Percentiles rank a stretch among this genome's conserved stretches.
Conservation (phyloP, 2,797 vertebrate genomes). For the Coilia nasus region DNA sequence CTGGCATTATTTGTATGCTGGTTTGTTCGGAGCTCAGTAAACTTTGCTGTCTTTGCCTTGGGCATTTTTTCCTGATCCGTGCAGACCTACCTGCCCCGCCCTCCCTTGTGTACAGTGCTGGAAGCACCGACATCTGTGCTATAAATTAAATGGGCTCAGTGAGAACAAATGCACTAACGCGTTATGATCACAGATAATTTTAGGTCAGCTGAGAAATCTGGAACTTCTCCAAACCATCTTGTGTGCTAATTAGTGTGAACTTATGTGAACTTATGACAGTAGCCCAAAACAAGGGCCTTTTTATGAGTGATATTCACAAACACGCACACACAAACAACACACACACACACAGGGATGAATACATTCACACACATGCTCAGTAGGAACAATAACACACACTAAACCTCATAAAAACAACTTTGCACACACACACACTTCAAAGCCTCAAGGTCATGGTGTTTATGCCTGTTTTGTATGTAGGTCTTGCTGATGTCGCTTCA, state of each 20-base stretch:
- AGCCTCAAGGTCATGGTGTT: no score
- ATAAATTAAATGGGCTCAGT: not conserved
- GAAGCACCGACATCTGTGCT: not conserved
- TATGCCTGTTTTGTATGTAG: no score
- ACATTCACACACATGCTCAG: not conserved
- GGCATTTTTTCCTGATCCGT: not conserved
- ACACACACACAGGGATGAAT: not conserved
- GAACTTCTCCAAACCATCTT: constrained; percentile 13
- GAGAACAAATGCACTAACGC: not conserved
- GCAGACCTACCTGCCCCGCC: not conserved
- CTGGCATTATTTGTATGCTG: not conserved
- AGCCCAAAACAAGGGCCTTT: not conserved
- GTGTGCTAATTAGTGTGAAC: constrained; percentile 13
- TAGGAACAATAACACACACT: not conserved
- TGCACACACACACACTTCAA: no score
- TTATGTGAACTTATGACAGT: constrained; percentile 10
- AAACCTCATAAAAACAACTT: no score
- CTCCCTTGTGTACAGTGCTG: not conserved
- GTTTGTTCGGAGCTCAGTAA: not conserved
- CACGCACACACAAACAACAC: no score
- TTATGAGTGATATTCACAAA: not conserved
- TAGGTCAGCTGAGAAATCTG: not conserved
- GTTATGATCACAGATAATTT: not conserved
- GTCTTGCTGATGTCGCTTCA: no score
- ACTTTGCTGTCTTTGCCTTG: not conserved